Conservation (phyloP, 92 coral and sea anemone species). For the Desmophyllum pertusum region DNA sequence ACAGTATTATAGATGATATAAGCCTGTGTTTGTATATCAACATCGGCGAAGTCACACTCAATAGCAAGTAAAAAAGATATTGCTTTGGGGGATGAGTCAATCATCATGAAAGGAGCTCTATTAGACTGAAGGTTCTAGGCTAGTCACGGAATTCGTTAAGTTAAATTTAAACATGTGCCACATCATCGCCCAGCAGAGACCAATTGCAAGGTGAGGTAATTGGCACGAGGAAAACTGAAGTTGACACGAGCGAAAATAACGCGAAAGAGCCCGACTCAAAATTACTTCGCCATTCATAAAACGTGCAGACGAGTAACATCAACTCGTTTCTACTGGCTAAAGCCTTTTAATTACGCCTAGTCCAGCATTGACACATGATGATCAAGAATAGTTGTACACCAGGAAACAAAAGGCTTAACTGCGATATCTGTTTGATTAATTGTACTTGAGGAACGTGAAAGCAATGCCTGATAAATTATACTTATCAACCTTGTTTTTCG, state of each 20-base stretch:
- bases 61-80: not conserved
- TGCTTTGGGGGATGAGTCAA: too few relatives aligned
- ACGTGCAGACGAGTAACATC: not conserved
- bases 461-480: not conserved
- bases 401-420: not conserved
- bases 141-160: not conserved
- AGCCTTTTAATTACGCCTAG: not conserved
- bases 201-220: not conserved
- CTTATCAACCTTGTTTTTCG: not conserved
- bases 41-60: not conserved
- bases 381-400: not conserved
- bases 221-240: not conserved
- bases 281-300: not conserved
- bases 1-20: not conserved
- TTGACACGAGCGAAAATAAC: not conserved
- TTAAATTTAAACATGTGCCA: not conserved
- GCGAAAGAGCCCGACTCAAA: not conserved
- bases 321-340: not conserved
- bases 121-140: not conserved
- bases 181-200: not conserved
- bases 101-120: not conserved
- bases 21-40: not conserved
- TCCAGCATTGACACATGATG: not conserved
- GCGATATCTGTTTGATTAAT: not conserved
- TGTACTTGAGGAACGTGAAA: not conserved